Percentiles rank a stretch among this genome's conserved stretches.
phyloP scores from a whole-genome alignment of 2,888 invertebrate species.

The Syritta pipiens region DNA sequence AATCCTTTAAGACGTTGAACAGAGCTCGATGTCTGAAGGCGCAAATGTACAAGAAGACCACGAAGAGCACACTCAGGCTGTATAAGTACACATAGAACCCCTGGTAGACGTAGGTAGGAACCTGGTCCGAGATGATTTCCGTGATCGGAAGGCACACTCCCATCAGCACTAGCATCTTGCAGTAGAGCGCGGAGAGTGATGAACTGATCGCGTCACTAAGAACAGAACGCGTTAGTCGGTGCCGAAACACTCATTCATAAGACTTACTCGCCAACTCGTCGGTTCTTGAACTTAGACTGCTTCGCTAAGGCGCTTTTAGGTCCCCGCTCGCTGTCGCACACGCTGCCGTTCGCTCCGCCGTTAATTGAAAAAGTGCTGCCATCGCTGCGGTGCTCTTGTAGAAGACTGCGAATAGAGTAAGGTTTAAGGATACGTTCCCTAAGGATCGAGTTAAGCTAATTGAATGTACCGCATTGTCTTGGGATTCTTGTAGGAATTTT shows the following conservation, averaged over 20 bases:
- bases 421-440: background rate
- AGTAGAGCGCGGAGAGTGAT: conserved; percentile 90
- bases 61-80: conserved; percentile 87
- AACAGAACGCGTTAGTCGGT: conserved; percentile 3
- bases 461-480: conserved; percentile 74
- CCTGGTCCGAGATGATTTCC: conserved; percentile 89
- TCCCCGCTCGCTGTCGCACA: conserved; percentile 72
- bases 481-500: conserved; percentile 70
- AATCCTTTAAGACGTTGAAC: conserved; percentile 82
- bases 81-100: conserved; percentile 92
- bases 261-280: conserved; percentile 80
- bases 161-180: conserved; percentile 89
- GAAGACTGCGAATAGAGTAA: conserved; percentile 60
- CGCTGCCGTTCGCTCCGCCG: conserved; percentile 56
- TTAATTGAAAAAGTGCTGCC: conserved; percentile 76
- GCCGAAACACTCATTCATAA: background rate
- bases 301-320: conserved; percentile 75
- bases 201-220: conserved; percentile 85
- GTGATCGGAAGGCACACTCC: conserved; percentile 93
- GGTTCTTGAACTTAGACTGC: conserved; percentile 78
- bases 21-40: conserved; percentile 84
- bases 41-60: conserved; percentile 86
- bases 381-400: conserved; percentile 71
- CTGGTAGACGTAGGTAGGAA: conserved; percentile 88
- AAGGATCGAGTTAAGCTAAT: background rate